These are phyloP conservation scores for Disparrhopalites patrizii DNA, from an alignment of 2,888 invertebrate genomes.

Conservation along the genomic window DNA sequence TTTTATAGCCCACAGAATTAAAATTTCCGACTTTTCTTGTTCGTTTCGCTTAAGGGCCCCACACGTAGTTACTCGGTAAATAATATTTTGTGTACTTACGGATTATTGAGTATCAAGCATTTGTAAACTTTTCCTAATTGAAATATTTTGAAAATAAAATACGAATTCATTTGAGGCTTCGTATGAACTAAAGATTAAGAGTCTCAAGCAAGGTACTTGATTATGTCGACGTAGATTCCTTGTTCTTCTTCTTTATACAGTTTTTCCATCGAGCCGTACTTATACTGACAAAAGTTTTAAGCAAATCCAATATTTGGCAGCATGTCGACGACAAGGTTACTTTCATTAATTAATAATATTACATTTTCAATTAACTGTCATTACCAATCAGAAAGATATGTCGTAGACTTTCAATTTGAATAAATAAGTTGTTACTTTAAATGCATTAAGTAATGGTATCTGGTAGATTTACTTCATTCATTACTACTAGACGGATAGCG, in stretches of 20 bases:
- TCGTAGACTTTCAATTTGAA: too few species aligned
- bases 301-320: constrained; percentile 11
- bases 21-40: too few species aligned
- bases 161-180: constrained; percentile 3
- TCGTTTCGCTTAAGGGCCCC: too few species aligned
- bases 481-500: constrained; percentile 15
- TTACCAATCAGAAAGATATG: too few species aligned
- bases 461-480: constrained; percentile 7
- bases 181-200: constrained; percentile 12
- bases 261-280: neutral
- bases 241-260: neutral
- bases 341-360: too few species aligned
- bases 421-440: too few species aligned
- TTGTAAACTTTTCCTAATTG: constrained; percentile 10
- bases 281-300: constrained; percentile 15
- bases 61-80: too few species aligned
- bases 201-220: constrained; percentile 12
- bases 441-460: constrained; percentile 3
- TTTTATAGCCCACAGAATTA: too few species aligned
- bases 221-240: neutral
- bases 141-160: neutral
- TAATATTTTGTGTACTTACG: constrained; percentile 1
- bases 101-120: constrained; percentile 21
- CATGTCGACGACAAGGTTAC: neutral
- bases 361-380: too few species aligned